Evolutionary conservation across 2,888 invertebrate genomes (phyloP).

Genomic region (Trachelus iudaicus): DNA sequence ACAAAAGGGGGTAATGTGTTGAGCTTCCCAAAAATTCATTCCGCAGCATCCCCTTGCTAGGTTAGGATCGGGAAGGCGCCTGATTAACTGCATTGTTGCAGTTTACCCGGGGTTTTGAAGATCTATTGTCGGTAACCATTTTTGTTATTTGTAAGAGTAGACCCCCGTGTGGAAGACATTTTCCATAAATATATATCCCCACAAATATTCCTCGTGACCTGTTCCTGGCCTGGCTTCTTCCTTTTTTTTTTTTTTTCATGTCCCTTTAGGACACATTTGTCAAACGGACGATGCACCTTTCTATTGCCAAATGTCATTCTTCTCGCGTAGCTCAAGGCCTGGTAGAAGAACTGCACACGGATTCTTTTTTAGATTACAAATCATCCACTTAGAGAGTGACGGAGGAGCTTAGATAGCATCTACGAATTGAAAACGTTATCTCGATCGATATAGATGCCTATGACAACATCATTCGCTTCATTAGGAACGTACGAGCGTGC

Average conservation of each 20-base stretch:
- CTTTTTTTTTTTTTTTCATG: not conserved
- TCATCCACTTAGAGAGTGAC: not conserved
- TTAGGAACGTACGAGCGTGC: not conserved
- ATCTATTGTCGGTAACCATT: not conserved
- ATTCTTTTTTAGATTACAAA: not conserved
- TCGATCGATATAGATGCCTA: not conserved
- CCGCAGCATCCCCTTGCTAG: constrained; percentile 5
- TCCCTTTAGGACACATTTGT: not conserved
- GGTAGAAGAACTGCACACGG: not conserved
- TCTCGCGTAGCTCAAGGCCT: not conserved
- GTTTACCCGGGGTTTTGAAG: constrained; percentile 22
- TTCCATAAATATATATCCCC: not conserved
- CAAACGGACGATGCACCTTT: not conserved
- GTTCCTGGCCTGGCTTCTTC: not conserved
- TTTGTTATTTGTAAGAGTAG: not conserved
- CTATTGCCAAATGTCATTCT: not conserved
- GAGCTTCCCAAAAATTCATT: constrained; percentile 18
- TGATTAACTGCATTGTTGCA: constrained; percentile 55
- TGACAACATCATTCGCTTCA: not conserved
- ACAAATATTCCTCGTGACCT: not conserved
- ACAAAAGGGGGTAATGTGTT: constrained; percentile 27
- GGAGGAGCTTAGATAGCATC: not conserved
- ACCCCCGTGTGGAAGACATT: not conserved
- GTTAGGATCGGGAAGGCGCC: constrained; percentile 28
- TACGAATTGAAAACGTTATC: too few species aligned